phyloP scores from a whole-genome alignment of 2,797 vertebrate species.

The Macropodus opercularis region DNA sequence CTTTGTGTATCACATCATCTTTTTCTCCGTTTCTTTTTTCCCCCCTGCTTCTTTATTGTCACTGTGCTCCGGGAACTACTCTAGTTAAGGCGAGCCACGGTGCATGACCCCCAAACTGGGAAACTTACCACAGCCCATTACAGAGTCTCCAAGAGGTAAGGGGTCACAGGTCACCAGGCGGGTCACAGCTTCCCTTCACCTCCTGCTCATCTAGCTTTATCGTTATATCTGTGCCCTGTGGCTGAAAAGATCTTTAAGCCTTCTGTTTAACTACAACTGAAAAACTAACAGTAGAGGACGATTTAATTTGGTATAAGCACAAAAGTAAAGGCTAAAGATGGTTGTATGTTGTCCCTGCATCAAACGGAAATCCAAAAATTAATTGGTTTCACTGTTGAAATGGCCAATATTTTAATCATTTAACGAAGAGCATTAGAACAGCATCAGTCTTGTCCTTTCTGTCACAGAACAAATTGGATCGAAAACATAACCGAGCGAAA shows the following conservation, averaged over 20 bases:
- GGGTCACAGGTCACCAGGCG: slow-evolving; percentile 70
- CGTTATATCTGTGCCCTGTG: slow-evolving; percentile 26
- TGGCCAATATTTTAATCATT: too few relatives aligned
- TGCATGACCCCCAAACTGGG: slow-evolving; percentile 97
- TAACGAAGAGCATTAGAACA: background rate
- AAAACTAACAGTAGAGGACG: slow-evolving; percentile 21
- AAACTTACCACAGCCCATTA: slow-evolving; percentile 96
- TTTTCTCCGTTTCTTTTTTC: slow-evolving; percentile 21
- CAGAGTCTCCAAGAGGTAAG: slow-evolving; percentile 99
- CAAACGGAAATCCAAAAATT: background rate
- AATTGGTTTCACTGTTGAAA: background rate
- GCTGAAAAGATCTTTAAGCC: slow-evolving; percentile 23
- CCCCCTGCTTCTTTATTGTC: slow-evolving; percentile 83
- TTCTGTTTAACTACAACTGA: slow-evolving; percentile 13
- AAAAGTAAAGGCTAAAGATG: background rate
- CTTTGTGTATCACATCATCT: slow-evolving; percentile 40
- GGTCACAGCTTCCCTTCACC: slow-evolving; percentile 12
- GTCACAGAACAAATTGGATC: background rate
- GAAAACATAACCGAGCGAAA: slow-evolving; percentile 7
- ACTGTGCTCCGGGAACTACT: slow-evolving; percentile 76
- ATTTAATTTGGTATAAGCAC: slow-evolving; percentile 23
- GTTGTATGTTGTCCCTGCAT: background rate
- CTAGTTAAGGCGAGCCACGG: slow-evolving; percentile 98
- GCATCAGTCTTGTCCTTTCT: background rate
- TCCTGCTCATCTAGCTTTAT: slow-evolving; percentile 19